Percentiles rank a stretch among this genome's conserved stretches.
Evolutionary conservation across 2,797 vertebrate genomes (phyloP).

Genomic region (Parauchenoglanis ngamensis): DNA sequence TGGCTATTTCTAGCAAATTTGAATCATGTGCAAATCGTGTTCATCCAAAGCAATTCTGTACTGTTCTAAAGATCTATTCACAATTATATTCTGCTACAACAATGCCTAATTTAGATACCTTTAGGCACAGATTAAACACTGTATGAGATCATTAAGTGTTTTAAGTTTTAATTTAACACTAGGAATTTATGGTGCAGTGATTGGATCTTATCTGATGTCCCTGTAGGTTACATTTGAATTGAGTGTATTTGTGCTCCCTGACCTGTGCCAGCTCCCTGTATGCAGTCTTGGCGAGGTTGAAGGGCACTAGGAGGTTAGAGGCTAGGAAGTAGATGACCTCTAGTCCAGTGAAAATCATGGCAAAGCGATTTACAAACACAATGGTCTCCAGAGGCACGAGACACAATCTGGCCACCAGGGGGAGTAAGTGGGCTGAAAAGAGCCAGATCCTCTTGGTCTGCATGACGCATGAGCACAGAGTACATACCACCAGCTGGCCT

Average conservation of each 20-base stretch:
- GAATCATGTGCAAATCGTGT: not conserved
- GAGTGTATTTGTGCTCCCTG: slow-evolving; percentile 6
- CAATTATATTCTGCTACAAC: not conserved
- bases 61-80: not conserved
- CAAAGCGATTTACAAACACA: slow-evolving; percentile 96
- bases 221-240: not conserved
- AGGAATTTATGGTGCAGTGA: not conserved
- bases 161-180: not conserved
- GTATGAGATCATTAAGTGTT: not conserved
- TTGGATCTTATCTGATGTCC: not conserved
- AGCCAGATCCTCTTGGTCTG: slow-evolving; percentile 99
- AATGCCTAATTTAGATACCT: not conserved
- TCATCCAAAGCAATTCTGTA: not conserved
- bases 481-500: slow-evolving; percentile 98
- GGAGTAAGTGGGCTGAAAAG: slow-evolving; percentile 97
- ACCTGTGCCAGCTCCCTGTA: slow-evolving; percentile 95
- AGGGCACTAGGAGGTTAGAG: slow-evolving; percentile 94
- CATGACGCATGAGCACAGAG: slow-evolving; percentile 97
- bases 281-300: slow-evolving; percentile 95
- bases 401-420: slow-evolving; percentile 93
- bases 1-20: not conserved
- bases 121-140: not conserved
- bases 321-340: slow-evolving; percentile 98
- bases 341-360: slow-evolving; percentile 98
- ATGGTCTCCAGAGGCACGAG: slow-evolving; percentile 95